Percentiles rank a stretch among this genome's conserved stretches.
Conservation (phyloP, 2,113 vertebrate genomes). For the Coreoperca whiteheadi region DNA sequence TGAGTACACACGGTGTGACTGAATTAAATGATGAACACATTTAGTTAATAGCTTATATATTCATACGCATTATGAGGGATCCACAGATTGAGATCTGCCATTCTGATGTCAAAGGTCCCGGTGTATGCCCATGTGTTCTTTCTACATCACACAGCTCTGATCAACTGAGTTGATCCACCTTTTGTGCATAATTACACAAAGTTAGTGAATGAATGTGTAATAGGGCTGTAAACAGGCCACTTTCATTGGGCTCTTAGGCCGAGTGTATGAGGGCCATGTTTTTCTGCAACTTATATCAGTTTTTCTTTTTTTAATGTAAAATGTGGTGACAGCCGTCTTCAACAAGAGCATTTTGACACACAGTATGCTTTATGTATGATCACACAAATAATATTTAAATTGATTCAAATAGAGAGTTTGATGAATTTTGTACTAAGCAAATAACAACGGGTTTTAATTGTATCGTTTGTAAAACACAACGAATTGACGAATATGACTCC, state of each 20-base stretch:
- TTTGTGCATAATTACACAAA: not conserved
- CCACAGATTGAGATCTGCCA: slow-evolving; percentile 17
- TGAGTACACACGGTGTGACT: slow-evolving; percentile 35
- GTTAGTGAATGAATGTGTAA: not conserved
- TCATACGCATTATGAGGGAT: slow-evolving; percentile 30
- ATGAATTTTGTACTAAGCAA: not conserved
- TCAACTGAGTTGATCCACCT: not conserved
- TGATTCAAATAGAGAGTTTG: not conserved
- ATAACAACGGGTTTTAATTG: not conserved
- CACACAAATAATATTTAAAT: not conserved
- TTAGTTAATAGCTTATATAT: slow-evolving; percentile 52
- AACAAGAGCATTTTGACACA: not conserved
- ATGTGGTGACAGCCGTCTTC: not conserved
- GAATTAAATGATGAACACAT: slow-evolving; percentile 59
- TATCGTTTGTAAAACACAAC: not conserved
- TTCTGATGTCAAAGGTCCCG: slow-evolving; percentile 45
- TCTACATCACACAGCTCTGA: not conserved
- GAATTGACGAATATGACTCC: not conserved
- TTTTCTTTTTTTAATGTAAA: not conserved
- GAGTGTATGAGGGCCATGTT: not conserved
- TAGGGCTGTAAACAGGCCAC: not conserved
- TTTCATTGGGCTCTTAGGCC: not conserved
- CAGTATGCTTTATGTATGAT: no score
- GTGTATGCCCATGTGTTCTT: not conserved
- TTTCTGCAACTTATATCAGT: not conserved